A percentile compares a stretch with the other conserved stretches of the same genome.
These are phyloP conservation scores for Atrina japonica DNA, from an alignment of 2,888 invertebrate genomes.

Conservation along the genomic window DNA sequence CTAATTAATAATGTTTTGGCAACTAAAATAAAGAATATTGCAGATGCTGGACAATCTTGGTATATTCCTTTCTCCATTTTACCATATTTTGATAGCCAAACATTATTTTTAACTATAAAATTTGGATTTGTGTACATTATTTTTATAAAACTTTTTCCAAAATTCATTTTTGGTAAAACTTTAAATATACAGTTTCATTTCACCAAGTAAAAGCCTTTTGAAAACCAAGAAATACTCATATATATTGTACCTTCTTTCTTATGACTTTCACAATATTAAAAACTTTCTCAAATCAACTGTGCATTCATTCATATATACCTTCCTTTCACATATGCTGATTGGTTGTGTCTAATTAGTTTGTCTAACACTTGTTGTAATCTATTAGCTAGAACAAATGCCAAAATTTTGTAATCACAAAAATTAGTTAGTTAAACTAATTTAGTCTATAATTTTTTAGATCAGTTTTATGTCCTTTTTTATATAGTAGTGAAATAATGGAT, in stretches of 20 bases:
- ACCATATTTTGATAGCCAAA: not conserved
- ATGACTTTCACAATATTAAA: too few species aligned
- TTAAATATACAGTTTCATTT: not conserved
- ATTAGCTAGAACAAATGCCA: conserved; percentile 18
- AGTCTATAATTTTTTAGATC: conserved; percentile 22
- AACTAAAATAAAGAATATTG: not conserved
- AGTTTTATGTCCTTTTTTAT: conserved; percentile 9
- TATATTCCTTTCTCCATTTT: not conserved
- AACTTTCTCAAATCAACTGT: not conserved
- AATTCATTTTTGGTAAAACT: not conserved
- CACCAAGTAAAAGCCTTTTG: too few species aligned
- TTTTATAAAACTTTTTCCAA: not conserved
- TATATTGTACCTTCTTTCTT: too few species aligned
- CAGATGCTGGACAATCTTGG: conserved; percentile 18
- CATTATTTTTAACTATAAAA: conserved; percentile 8
- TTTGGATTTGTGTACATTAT: not conserved
- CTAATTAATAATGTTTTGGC: not conserved
- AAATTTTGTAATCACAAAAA: conserved; percentile 22
- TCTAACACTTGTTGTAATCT: too few species aligned
- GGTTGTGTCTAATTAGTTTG: conserved; percentile 1
- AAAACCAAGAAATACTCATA: too few species aligned
- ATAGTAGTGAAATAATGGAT: conserved; percentile 4
- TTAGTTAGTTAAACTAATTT: conserved; percentile 17
- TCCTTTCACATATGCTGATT: conserved; percentile 16
- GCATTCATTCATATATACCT: conserved; percentile 8